Conservation (phyloP, 2,888 invertebrate species). For the Theretra japonica region DNA sequence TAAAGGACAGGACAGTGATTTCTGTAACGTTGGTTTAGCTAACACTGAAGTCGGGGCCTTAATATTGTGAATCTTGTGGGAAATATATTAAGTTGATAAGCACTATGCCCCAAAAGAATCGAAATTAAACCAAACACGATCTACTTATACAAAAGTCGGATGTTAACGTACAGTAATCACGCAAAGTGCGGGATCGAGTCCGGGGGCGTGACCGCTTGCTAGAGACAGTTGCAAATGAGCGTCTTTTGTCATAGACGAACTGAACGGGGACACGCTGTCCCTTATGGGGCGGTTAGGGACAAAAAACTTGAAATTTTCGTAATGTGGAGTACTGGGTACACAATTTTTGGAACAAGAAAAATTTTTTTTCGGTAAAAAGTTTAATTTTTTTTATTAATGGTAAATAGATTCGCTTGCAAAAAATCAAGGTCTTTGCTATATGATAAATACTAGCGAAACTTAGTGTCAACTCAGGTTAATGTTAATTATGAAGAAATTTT, state of each 20-base stretch:
- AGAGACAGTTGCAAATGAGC: conserved; percentile 65
- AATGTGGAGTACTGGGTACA: neutral
- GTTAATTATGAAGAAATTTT: too few relatives aligned
- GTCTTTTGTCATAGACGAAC: conserved; percentile 62
- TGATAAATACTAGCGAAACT: too few relatives aligned
- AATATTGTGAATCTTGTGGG: too few relatives aligned
- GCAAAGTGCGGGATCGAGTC: conserved; percentile 42
- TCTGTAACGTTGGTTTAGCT: too few relatives aligned
- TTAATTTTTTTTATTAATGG: too few relatives aligned
- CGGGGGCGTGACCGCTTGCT: conserved; percentile 53
- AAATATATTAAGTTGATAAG: neutral
- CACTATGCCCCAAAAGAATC: neutral
- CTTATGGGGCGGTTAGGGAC: neutral
- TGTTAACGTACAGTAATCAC: neutral
- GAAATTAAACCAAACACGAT: neutral
- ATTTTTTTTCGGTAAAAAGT: too few relatives aligned
- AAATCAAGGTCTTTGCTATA: too few relatives aligned
- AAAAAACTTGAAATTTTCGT: neutral
- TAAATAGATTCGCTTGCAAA: too few relatives aligned
- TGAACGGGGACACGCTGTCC: conserved; percentile 27
- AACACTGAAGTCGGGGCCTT: too few relatives aligned
- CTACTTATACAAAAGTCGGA: neutral
- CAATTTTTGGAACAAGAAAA: neutral
- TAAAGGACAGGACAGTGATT: too few relatives aligned
- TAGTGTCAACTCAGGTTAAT: too few relatives aligned